Conservation (phyloP, 2,797 vertebrate species). For the Lerista edwardsae region DNA sequence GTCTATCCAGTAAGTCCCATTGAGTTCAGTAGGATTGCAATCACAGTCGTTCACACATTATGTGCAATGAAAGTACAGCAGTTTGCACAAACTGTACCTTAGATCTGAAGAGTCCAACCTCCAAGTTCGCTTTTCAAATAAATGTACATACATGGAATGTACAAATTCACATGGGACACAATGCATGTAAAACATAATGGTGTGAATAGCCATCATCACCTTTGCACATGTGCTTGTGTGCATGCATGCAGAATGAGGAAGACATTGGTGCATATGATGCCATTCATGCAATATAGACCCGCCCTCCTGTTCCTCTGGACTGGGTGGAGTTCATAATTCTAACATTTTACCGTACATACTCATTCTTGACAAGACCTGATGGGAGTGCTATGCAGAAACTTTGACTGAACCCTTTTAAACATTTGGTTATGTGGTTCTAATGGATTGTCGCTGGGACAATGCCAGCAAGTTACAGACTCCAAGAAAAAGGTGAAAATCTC, state of each 20-base stretch:
- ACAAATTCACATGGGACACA: no score
- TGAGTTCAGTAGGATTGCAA: no score
- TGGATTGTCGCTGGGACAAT: constrained; percentile 59
- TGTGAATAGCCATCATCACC: no score
- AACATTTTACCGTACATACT: neutral
- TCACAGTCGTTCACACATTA: no score
- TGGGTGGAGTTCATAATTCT: neutral
- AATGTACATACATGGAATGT: no score
- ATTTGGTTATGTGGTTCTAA: constrained; percentile 45
- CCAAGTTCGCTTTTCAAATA: no score
- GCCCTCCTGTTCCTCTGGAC: neutral
- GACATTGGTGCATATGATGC: neutral
- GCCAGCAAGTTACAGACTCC: constrained; percentile 62
- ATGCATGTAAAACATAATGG: no score
- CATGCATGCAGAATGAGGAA: neutral
- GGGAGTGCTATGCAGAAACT: constrained; percentile 52
- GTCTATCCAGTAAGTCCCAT: no score
- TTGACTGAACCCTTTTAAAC: constrained; percentile 35
- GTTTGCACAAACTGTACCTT: no score
- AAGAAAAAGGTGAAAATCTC: constrained; percentile 72
- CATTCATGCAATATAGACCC: neutral
- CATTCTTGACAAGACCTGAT: constrained; percentile 27
- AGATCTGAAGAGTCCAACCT: no score
- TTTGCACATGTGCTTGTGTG: neutral
- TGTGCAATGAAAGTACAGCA: no score